Evolutionary conservation across 2,113 vertebrate species (phyloP).

Genomic region (Ramphastos sulfuratus): DNA sequence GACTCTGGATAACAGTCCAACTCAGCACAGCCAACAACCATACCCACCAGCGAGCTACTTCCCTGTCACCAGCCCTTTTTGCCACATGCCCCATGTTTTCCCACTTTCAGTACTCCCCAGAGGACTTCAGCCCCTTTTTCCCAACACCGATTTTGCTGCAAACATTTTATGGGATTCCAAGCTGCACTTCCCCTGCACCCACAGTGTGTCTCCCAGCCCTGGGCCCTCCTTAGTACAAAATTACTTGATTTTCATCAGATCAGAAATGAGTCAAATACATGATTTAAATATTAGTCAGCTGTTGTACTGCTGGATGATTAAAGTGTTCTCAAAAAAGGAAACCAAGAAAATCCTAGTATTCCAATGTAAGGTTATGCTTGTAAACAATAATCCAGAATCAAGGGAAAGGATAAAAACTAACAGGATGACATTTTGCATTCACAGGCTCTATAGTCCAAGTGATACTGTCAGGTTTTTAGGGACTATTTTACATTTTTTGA

Average conservation of each 20-base stretch:
- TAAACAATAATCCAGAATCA: neutral
- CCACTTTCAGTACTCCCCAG: neutral
- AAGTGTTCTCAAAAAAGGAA: neutral
- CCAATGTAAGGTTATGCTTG: neutral
- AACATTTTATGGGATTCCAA: neutral
- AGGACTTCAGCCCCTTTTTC: neutral
- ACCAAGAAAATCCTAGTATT: neutral
- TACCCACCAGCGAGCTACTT: neutral
- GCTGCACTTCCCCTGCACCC: neutral
- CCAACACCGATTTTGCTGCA: neutral
- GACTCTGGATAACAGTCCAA: fast-evolving
- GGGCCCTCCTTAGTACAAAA: neutral
- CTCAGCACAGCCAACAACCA: fast-evolving
- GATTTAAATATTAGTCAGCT: neutral
- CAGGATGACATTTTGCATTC: neutral
- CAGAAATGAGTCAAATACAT: neutral
- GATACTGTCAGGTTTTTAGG: neutral
- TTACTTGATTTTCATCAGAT: neutral
- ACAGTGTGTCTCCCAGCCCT: fast-evolving
- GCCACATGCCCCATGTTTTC: neutral
- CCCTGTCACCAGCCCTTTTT: neutral
- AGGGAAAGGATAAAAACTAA: neutral
- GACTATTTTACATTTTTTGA: neutral
- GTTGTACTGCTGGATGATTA: neutral
- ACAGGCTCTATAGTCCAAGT: neutral